phyloP scores from a whole-genome alignment of 2,797 vertebrate genomes.

The Sebastes paucispinis region DNA sequence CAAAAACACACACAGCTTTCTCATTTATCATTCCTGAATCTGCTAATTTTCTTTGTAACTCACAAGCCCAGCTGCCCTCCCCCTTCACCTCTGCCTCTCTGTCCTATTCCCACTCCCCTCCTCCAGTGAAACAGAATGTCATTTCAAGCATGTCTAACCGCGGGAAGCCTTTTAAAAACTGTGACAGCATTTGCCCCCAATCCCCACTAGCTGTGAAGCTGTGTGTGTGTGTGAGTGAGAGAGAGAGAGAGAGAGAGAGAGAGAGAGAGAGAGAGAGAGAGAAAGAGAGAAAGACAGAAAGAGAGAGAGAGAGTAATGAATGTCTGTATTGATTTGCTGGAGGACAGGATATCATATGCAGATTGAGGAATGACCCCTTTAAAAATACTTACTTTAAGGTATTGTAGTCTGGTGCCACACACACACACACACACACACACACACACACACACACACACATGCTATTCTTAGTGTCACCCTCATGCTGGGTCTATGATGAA shows the following conservation, averaged over 20 bases:
- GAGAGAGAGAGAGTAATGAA: constrained; percentile 7
- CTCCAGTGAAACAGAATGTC: constrained; percentile 75
- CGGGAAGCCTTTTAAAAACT: constrained; percentile 75
- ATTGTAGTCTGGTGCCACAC: neutral
- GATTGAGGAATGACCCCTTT: constrained; percentile 42
- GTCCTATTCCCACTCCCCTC: constrained; percentile 40
- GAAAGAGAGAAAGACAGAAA: too few relatives aligned
- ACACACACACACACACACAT: neutral
- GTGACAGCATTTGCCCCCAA: constrained; percentile 75
- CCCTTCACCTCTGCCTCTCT: constrained; percentile 3
- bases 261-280: neutral
- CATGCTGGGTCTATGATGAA: constrained; percentile 72
- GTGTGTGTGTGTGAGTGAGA: constrained; percentile 4
- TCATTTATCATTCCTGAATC: constrained; percentile 3
- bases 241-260: neutral
- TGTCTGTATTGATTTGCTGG: constrained; percentile 27
- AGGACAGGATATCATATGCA: constrained; percentile 43
- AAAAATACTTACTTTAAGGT: constrained; percentile 47
- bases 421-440: neutral
- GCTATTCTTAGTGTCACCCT: constrained; percentile 52
- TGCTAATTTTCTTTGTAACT: neutral
- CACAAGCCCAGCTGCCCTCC: constrained; percentile 7
- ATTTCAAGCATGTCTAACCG: constrained; percentile 84
- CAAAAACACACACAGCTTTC: neutral
- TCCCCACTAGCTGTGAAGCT: constrained; percentile 56